Evolutionary conservation across 2,888 invertebrate species (phyloP), one percentile per base, ranked within the genome.

Genomic region (Oscheius myriophilus): DNA sequence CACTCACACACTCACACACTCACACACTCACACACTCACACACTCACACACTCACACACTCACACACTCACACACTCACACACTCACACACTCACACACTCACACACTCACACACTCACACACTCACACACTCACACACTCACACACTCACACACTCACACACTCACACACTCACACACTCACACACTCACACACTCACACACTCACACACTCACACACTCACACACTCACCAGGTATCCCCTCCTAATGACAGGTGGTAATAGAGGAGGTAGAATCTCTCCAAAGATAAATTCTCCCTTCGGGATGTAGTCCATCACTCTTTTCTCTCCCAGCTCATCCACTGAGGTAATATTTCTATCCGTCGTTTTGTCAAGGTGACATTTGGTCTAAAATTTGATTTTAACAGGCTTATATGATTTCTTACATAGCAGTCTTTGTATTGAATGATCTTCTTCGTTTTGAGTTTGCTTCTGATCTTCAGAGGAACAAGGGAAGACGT

Each of bases 251-350:
- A 77, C 72, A 7, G 74, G 73, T 1, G 77, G 74, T 14, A 75
- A 52, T 6, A 77, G 64, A 39, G 72, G 57, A 12, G 77, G 77
- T 25, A 77, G 54, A 46, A 77, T 45, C 43, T 75, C 72, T 45
- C 77, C 77, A 43, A 77, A 77, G 9, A 77, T 46, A 46, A 73
- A 77, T 41, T 77, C 77, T 14, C 74, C 77, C 11, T 67, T 74
- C 23, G 77, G 77, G 4, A 77, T 41, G 39, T 73, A 77, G 52
- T 77, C 75, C 45, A 77, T 61, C 0, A 71, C 57, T 39, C 74
- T 53, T 12, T 65, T 63, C 21, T 75, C 74, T 7, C 74, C 74
- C 26, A 77, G 53, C 26, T 75, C 73, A 26, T 76, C 70, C 26
- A 69, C 58, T 1, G 63, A 61, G 41, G 70, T 76, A 57, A 69